Base-by-base conservation (phyloP, 2,113 vertebrate genomes). In the Cygnus atratus region DNA sequence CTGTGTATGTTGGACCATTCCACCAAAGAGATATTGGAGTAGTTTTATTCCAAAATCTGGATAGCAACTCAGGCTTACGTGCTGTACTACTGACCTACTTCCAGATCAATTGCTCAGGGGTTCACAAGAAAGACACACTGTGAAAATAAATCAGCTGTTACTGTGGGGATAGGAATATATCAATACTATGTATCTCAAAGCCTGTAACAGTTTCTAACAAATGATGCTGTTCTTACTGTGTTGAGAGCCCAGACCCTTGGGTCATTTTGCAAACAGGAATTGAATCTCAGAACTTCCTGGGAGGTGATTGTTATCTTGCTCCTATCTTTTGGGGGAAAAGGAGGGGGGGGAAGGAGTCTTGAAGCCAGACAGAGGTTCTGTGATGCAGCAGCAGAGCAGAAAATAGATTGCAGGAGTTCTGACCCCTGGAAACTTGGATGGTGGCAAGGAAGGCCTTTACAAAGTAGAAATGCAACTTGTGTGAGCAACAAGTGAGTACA, bases 51-150 rank as follows among this genome's bases (percentile, higher is more conserved):
- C 74, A 46, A 48, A 58, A 87, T 57, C 79, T 80, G 9, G 55
- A 19, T 75, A 54, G 46, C 33, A 86, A 52, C 55, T 65, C 70
- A 41, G 46, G 63, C 29, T 65, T 37, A 41, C 12, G 1, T 31
- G 39, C 50, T 66, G 81, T 78, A 29, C 80, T 52, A 62, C 78
- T 86, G 85, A 87, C 76, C 82, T 80, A 55, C 43, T 93, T 92
- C 52, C 52, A 89, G 57, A 65, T 43, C 54, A 79, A 20, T 73
- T 84, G 43, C 63, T 63, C 10, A 4, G 63, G 63, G 67, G 39
- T 78, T 73, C 22, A 1, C 11, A 9, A 79, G 75, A 50, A 79
- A 75, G 28, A 33, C 21, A 50, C 28, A 22, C n/a, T 79, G 65
- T 74, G 70, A 84, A 85, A 88, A 63, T 33, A 74, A 78, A 90